Evolutionary conservation across 1,140 invertebrate genomes (phyloP), one percentile per base, ranked within the genome.

Genomic region (Parapsyche elsis): DNA sequence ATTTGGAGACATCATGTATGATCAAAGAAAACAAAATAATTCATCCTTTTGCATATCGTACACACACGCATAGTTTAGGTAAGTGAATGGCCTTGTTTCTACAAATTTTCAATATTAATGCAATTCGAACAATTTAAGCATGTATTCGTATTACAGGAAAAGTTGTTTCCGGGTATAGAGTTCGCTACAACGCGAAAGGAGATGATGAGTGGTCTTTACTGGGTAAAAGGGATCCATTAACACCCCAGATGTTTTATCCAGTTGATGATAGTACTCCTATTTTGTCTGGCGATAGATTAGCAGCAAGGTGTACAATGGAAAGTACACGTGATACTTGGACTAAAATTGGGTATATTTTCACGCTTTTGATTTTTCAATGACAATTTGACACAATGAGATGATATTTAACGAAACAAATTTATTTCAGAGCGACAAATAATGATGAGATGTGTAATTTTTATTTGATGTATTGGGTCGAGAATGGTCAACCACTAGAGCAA

Each of bases 381-480:
- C 9, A 10, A 5, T 59, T 10, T 59, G 5, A 59, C 5, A 59
- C 16, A 5, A 59, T 10, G 9, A 59, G n/a, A 64, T 61, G 5
- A 9, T 9, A 5, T 16, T 21, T 61, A 5, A 21, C 7, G n/a
- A 61, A 61, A 5, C 16, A 5, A 61, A 16, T 9, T 59, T 78
- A 71, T 81, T 86, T 67, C 86, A 95, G 96, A 0, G 87, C 93
- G 7, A 98, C 97, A 14, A 96, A 96, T 84, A 91, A 94, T 21
- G 97, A 99, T 86, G 98, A 99, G 90, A 99, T 99, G 98, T 99
- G 98, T 90, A 99, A 99, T 88, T 99, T 99, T 87, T 99, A 99
- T 88, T 87, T 99, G 19, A 99, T 99, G 97, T 99, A 99, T 88
- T 99, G 97, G 89, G 95, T 97, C 0, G 92, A 97, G 26, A 90